These are phyloP conservation scores for Melanostoma scalare DNA, from an alignment of 2,888 invertebrate species.

Conservation along the genomic window DNA sequence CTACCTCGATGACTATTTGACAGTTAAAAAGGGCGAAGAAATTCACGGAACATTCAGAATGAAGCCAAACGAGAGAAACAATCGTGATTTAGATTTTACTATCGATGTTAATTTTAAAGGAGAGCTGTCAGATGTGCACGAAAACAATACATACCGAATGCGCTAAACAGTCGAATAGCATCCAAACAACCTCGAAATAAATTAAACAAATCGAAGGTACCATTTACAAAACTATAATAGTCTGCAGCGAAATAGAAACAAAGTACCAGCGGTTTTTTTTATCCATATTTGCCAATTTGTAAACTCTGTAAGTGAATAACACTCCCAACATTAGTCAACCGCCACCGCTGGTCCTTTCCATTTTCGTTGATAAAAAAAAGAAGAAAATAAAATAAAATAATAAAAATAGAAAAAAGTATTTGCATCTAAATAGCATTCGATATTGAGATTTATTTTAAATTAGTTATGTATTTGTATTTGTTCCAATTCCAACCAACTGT, in stretches of 20 bases:
- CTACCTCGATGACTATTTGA: slow-evolving; percentile 98
- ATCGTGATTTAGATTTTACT: slow-evolving; percentile 97
- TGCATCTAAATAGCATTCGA: slow-evolving; percentile 41
- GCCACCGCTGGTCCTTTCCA: slow-evolving; percentile 44
- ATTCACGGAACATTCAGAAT: slow-evolving; percentile 95
- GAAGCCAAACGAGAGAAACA: slow-evolving; percentile 98
- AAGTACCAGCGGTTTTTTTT: slow-evolving; percentile 30
- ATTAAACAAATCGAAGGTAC: background rate
- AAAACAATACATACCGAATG: slow-evolving; percentile 94
- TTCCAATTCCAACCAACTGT: slow-evolving; percentile 28
- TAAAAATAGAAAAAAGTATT: background rate
- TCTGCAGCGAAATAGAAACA: slow-evolving; percentile 42
- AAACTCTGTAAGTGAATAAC: slow-evolving; percentile 4
- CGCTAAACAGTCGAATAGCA: slow-evolving; percentile 84
- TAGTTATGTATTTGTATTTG: slow-evolving; percentile 30
- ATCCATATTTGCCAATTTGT: slow-evolving; percentile 34
- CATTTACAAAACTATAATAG: slow-evolving; percentile 5
- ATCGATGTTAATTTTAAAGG: slow-evolving; percentile 96
- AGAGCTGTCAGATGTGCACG: slow-evolving; percentile 91
- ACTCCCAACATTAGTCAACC: background rate
- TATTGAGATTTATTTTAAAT: slow-evolving; percentile 45
- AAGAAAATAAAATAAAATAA: too few relatives aligned
- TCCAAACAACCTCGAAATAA: background rate
- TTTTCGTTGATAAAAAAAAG: slow-evolving; percentile 25
- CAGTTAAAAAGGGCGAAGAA: slow-evolving; percentile 96